Evolutionary conservation across 1,140 invertebrate species (phyloP).

Genomic region (Eciton burchellii): DNA sequence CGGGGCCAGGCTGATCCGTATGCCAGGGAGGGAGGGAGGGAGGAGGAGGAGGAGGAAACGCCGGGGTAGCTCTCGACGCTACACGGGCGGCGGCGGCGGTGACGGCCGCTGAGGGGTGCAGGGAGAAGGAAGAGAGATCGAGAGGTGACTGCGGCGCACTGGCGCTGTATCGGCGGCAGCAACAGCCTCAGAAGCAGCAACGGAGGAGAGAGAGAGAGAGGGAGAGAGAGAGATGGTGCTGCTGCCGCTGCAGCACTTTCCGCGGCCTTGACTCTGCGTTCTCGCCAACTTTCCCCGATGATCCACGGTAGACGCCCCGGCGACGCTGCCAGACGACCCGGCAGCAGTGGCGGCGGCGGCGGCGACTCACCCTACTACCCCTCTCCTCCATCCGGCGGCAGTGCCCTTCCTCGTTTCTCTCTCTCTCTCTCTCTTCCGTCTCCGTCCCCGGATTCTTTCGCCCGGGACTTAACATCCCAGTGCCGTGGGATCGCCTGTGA

Average conservation of each 20-base stretch:
- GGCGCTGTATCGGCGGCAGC: constrained; percentile 40
- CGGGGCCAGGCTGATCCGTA: constrained; percentile 70
- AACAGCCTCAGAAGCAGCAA: too few species aligned
- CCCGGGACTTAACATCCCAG: constrained; percentile 57
- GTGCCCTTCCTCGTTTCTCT: not conserved
- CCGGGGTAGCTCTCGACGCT: constrained; percentile 55
- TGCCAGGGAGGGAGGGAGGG: too few species aligned
- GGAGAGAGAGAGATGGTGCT: constrained; percentile 56
- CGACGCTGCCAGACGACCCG: constrained; percentile 60
- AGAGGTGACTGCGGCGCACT: too few species aligned
- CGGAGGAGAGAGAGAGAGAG: too few species aligned
- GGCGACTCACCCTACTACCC: not conserved
- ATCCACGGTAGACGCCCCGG: constrained; percentile 73
- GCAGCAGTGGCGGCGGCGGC: too few species aligned
- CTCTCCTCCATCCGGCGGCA: not conserved
- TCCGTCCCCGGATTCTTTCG: constrained; percentile 61
- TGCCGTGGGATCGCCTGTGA: constrained; percentile 48
- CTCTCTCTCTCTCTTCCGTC: not conserved
- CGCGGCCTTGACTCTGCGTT: constrained; percentile 82
- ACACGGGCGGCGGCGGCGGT: constrained; percentile 39
- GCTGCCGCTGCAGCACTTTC: constrained; percentile 70
- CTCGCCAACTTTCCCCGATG: constrained; percentile 77
- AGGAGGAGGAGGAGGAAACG: too few species aligned
- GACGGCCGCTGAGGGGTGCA: constrained; percentile 39
- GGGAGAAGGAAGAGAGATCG: constrained; percentile 36